A percentile compares a stretch with the other conserved stretches of the same genome.
Evolutionary conservation across 1,140 invertebrate genomes (phyloP).

Genomic region (Achatina immaculata): DNA sequence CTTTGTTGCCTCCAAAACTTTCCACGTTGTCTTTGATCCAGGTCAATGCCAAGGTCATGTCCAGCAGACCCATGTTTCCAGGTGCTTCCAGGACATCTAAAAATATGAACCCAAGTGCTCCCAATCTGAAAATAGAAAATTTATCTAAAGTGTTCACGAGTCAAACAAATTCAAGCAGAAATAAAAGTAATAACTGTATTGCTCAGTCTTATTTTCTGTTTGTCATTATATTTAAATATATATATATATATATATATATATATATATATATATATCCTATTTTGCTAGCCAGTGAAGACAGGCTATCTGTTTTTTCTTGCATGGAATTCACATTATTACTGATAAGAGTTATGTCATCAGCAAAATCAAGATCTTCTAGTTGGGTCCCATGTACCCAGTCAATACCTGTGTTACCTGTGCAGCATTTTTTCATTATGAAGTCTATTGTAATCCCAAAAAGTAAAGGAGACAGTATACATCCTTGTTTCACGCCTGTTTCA

Average conservation of each 20-base stretch:
- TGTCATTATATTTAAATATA: not conserved
- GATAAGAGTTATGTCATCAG: no score
- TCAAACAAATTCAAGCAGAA: not conserved
- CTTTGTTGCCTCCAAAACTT: constrained; percentile 59
- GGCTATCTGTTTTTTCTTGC: no score
- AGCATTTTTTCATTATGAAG: no score
- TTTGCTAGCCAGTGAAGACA: no score
- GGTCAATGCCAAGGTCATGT: constrained; percentile 76
- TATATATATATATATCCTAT: not conserved
- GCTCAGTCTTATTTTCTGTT: not conserved
- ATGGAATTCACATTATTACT: no score
- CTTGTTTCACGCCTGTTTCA: no score
- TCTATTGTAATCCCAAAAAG: no score
- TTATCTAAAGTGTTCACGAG: constrained; percentile 50
- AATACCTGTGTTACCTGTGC: no score
- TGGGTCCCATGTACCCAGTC: no score
- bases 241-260: not conserved
- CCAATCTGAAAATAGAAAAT: constrained; percentile 52
- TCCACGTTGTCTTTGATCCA: constrained; percentile 74
- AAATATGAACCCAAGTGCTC: constrained; percentile 49
- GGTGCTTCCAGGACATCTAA: constrained; percentile 34
- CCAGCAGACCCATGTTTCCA: constrained; percentile 74
- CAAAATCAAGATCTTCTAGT: no score
- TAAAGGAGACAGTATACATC: no score
- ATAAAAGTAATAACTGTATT: not conserved